Evolutionary conservation across 2,888 invertebrate species (phyloP).

Genomic region (Capitulum mitella): DNA sequence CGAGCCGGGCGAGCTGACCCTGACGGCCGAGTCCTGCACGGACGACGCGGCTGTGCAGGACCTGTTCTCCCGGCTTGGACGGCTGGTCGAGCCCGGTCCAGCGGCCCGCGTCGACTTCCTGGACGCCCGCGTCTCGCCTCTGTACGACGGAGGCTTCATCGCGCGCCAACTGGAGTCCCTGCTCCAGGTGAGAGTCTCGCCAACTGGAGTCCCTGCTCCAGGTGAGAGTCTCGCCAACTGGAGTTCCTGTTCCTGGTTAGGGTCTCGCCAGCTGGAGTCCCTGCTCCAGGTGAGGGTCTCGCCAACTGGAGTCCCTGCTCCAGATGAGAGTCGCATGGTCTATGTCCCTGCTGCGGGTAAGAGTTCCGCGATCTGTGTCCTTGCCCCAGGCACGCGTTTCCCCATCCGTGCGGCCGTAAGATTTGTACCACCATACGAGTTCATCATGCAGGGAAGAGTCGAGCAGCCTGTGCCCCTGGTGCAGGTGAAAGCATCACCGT

Average conservation of each 20-base stretch:
- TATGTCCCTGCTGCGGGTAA: no score
- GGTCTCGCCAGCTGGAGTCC: conserved; percentile 35
- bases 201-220: conserved; percentile 37
- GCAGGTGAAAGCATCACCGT: no score
- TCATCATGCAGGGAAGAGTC: no score
- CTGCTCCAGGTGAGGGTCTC: conserved; percentile 38
- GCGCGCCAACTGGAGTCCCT: conserved; percentile 35
- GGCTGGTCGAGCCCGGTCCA: conserved; percentile 37
- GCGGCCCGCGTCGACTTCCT: conserved; percentile 37
- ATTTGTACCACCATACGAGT: no score
- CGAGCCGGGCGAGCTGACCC: conserved; percentile 37
- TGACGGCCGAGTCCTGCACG: conserved; percentile 40
- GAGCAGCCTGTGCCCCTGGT: no score
- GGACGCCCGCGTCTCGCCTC: conserved; percentile 35
- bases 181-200: conserved; percentile 37
- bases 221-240: conserved; percentile 37
- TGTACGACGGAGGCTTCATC: conserved; percentile 35
- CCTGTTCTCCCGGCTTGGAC: conserved; percentile 41
- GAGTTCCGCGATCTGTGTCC: no score
- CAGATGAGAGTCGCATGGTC: no score
- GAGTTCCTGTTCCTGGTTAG: conserved; percentile 37
- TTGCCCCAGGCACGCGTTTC: no score
- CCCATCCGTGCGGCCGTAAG: no score
- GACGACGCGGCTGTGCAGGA: conserved; percentile 40
- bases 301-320: no score